These are phyloP conservation scores for Drosophila phalerata DNA, from an alignment of 2,888 invertebrate genomes.

Conservation along the genomic window DNA sequence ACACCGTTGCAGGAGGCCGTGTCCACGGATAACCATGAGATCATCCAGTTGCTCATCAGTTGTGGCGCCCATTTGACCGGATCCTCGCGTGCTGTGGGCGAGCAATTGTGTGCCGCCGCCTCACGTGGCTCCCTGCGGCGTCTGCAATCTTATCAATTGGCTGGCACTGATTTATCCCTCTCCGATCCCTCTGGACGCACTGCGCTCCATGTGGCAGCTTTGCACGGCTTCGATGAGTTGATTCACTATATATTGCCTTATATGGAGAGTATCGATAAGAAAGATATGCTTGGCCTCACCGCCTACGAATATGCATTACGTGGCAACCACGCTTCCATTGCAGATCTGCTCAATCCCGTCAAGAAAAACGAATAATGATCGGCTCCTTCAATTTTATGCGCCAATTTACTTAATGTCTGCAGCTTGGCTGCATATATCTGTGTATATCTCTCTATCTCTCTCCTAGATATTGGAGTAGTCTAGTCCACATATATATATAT, in stretches of 20 bases:
- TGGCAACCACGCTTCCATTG: conserved; percentile 46
- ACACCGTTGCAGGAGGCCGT: conserved; percentile 91
- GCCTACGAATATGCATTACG: conserved; percentile 87
- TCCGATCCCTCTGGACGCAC: conserved; percentile 89
- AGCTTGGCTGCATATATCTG: neutral
- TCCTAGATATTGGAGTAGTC: conserved; percentile 1
- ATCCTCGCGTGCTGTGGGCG: conserved; percentile 87
- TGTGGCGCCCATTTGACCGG: conserved; percentile 92
- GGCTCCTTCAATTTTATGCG: neutral
- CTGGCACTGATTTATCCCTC: conserved; percentile 89
- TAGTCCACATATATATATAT: conserved; percentile 12
- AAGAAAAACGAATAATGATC: conserved; percentile 3
- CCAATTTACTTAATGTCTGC: conserved; percentile 12
- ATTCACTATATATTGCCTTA: conserved; percentile 87
- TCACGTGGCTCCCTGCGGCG: conserved; percentile 87
- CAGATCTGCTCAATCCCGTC: conserved; percentile 16
- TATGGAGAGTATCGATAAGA: conserved; percentile 84
- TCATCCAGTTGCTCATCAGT: conserved; percentile 89
- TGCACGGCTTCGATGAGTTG: conserved; percentile 87
- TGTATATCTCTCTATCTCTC: conserved; percentile 2
- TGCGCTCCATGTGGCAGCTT: conserved; percentile 89
- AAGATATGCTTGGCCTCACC: conserved; percentile 87
- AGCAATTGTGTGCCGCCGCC: conserved; percentile 89
- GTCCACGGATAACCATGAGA: conserved; percentile 87
- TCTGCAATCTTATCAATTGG: conserved; percentile 88